A percentile compares a stretch with the other conserved stretches of the same genome.
phyloP scores from a whole-genome alignment of 1,140 invertebrate species.

The Drosophila grimshawi region DNA sequence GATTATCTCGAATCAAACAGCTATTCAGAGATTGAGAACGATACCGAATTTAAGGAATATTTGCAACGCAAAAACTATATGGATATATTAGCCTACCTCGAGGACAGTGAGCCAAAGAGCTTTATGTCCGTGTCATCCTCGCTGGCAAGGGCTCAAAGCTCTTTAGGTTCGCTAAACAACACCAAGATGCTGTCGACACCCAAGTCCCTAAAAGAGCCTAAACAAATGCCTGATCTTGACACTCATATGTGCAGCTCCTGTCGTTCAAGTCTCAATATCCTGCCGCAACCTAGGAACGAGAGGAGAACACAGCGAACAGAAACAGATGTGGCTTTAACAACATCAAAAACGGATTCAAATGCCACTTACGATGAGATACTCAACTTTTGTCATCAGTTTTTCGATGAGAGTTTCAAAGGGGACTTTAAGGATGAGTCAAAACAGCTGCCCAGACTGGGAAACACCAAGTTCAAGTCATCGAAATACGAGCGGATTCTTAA shows the following conservation, averaged over 20 bases:
- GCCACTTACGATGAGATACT: conserved; percentile 61
- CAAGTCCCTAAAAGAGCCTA: conserved; percentile 51
- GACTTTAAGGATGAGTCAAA: conserved; percentile 3
- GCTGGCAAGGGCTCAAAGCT: conserved; percentile 63
- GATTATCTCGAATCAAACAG: conserved; percentile 76
- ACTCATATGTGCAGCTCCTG: conserved; percentile 53
- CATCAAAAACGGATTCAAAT: background rate
- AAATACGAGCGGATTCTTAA: conserved; percentile 65
- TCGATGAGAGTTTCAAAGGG: conserved; percentile 48
- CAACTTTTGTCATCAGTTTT: conserved; percentile 65
- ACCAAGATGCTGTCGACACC: conserved; percentile 61
- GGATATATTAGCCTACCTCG: conserved; percentile 71
- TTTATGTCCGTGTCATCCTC: conserved; percentile 65
- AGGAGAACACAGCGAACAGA: background rate
- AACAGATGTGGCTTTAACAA: background rate
- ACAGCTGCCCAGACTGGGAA: conserved; percentile 36
- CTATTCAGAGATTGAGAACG: conserved; percentile 77
- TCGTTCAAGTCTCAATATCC: conserved; percentile 34
- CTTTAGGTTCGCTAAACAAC: conserved; percentile 60
- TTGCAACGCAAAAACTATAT: conserved; percentile 73
- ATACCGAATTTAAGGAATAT: conserved; percentile 74
- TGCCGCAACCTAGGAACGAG: background rate
- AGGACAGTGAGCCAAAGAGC: conserved; percentile 60
- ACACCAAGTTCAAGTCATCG: conserved; percentile 53
- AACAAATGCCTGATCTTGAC: conserved; percentile 37